Evolutionary conservation across 2,113 vertebrate genomes (phyloP), one percentile per base, ranked within the genome.

Genomic region (Opisthocomus hoazin): DNA sequence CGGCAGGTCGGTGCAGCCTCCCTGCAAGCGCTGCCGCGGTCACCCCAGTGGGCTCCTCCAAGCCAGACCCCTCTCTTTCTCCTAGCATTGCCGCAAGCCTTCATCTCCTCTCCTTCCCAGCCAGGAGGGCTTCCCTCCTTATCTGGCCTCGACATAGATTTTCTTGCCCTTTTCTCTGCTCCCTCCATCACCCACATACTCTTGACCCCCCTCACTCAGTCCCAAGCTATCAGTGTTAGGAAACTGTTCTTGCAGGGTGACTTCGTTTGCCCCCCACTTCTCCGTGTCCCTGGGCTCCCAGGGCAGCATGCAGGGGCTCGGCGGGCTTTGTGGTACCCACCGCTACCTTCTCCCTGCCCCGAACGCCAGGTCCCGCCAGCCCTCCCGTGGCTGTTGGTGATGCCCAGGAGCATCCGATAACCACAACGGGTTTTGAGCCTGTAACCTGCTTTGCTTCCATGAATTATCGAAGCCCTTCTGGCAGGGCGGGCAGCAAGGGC

Each of bases 1-100:
- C 0, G 0, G 11, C 0, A 3, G 37, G 24, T 69, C 2, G 4
- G 14, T 17, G 39, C 64, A 74, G 51, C 32, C 37, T 90, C 73
- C 45, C 22, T 10, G 11, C 0, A 1, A 76, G 68, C 0, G 4
- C 64, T 56, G 39, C 36, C 12, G 7, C 1, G 0, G 45, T 46
- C 53, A 27, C 13, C 41, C 34, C 71, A 48, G 9, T 34, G 32
- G 53, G 12, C 12, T 60, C 10, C 56, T 70, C 39, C 57, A 41
- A 17, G 12, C 63, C 64, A 66, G 85, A 26, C 5, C 15, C 20
- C 78, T 15, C 21, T 64, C 23, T 37, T 63, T 32, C 58, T 83
- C 48, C 73, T 63, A 27, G 43, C 1, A 0, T 7, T 65, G 26
- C 29, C 32, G 19, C 39, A 50, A 88, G 41, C 53, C 57, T 61